phyloP scores from a whole-genome alignment of 2,113 vertebrate species.

The Seriola dumerili region DNA sequence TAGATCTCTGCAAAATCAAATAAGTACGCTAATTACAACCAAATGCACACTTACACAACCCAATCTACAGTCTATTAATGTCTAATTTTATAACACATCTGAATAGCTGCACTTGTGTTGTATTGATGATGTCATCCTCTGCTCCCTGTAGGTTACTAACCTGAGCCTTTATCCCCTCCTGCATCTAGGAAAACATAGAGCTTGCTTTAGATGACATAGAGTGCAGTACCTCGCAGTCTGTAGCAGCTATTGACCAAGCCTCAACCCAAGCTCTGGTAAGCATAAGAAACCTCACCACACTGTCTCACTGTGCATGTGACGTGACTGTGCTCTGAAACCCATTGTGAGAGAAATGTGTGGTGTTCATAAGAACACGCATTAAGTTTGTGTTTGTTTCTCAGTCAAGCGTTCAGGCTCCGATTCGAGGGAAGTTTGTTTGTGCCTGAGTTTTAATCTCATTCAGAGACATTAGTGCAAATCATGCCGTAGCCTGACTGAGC shows the following conservation, averaged over 20 bases:
- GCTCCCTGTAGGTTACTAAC: slow-evolving; percentile 73
- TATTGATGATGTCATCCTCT: slow-evolving; percentile 23
- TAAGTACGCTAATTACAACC: neutral
- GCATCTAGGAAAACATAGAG: slow-evolving; percentile 95
- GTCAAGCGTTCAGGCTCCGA: neutral
- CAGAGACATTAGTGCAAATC: slow-evolving; percentile 19
- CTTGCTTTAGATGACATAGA: slow-evolving; percentile 94
- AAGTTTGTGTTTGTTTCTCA: neutral
- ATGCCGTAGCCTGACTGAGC: slow-evolving; percentile 20
- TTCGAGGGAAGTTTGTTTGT: neutral
- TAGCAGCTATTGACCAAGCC: slow-evolving; percentile 93
- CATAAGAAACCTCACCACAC: slow-evolving; percentile 13
- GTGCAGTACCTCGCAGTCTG: slow-evolving; percentile 86
- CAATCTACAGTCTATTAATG: slow-evolving; percentile 23
- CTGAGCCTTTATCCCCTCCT: slow-evolving; percentile 78
- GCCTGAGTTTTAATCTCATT: slow-evolving; percentile 11
- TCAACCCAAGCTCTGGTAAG: slow-evolving; percentile 97
- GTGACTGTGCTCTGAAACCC: neutral
- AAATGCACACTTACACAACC: slow-evolving; percentile 37
- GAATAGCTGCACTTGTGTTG: slow-evolving; percentile 7
- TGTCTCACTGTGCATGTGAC: slow-evolving; percentile 21
- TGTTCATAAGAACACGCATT: neutral
- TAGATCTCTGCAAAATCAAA: neutral
- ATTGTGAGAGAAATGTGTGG: neutral
- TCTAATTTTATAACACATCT: neutral